A percentile compares a stretch with the other conserved stretches of the same genome.
Conservation (phyloP, 2,797 vertebrate species). For the Iguana delicatissima region DNA sequence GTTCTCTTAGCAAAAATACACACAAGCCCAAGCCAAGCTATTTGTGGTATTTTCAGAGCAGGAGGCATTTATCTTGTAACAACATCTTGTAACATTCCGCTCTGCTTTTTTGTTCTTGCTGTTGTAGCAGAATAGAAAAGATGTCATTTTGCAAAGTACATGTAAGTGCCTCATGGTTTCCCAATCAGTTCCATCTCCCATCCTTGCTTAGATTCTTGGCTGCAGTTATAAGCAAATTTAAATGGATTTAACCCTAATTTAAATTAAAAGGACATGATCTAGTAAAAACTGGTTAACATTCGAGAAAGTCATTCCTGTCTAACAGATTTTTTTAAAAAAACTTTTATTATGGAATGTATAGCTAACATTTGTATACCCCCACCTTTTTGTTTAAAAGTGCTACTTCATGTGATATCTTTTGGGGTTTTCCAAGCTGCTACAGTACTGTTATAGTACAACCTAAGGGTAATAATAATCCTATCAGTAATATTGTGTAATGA, state of each 20-base stretch:
- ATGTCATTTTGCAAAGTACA: conserved; percentile 25
- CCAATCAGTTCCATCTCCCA: accelerated
- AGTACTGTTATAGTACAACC: conserved; percentile 30
- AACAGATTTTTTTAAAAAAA: neutral
- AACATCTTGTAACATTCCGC: conserved; percentile 40
- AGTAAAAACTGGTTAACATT: no score
- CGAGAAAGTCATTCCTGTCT: neutral
- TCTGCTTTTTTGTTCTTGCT: conserved; percentile 28
- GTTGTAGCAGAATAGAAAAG: conserved; percentile 11
- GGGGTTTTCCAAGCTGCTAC: neutral
- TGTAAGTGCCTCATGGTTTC: conserved; percentile 19
- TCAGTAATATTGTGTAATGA: conserved; percentile 7
- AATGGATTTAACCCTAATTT: neutral
- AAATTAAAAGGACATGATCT: no score
- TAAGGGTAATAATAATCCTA: neutral
- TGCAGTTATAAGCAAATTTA: neutral
- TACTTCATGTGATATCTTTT: accelerated
- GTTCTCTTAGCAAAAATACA: conserved; percentile 58
- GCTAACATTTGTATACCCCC: neutral
- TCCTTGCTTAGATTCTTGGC: neutral
- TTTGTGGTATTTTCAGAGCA: conserved; percentile 62
- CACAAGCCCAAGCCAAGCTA: conserved; percentile 43
- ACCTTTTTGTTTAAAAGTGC: neutral
- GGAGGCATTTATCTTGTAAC: conserved; percentile 61
- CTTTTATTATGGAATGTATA: no score